A percentile compares a stretch with the other conserved stretches of the same genome.
phyloP scores from a whole-genome alignment of 2,797 vertebrate genomes.

The Poecilia gillii region DNA sequence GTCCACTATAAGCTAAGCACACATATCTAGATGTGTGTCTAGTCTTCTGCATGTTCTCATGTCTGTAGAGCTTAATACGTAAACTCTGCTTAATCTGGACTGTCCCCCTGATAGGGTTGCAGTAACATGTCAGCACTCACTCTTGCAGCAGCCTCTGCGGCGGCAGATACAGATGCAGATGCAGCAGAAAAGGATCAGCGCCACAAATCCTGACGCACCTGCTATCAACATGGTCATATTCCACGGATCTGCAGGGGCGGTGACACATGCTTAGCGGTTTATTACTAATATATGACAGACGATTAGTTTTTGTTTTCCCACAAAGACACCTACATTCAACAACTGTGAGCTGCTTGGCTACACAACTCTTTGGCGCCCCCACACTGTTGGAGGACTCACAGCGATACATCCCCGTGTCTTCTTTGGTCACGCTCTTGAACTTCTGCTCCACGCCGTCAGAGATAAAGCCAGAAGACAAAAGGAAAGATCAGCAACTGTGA shows the following conservation, averaged over 20 bases:
- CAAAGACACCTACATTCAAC: conserved; percentile 70
- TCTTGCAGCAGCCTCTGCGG: conserved; percentile 71
- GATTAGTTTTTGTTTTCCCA: neutral
- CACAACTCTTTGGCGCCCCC: conserved; percentile 82
- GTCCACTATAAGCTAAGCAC: no score
- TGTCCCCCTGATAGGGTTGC: neutral
- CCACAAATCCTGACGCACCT: conserved; percentile 56
- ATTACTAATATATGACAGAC: fast-evolving
- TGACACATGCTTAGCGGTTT: neutral
- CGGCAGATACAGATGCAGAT: conserved; percentile 74
- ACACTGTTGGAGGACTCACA: conserved; percentile 82
- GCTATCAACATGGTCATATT: conserved; percentile 73
- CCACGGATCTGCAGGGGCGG: conserved; percentile 67
- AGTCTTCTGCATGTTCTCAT: neutral
- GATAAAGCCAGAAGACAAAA: neutral
- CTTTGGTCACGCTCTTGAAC: conserved; percentile 74
- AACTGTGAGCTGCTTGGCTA: conserved; percentile 74
- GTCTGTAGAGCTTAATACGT: neutral
- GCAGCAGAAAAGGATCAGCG: conserved; percentile 72
- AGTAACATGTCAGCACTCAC: conserved; percentile 56
- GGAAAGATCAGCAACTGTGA: neutral
- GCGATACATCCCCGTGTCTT: conserved; percentile 78
- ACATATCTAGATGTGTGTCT: no score
- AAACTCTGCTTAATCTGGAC: neutral
- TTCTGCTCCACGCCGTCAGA: conserved; percentile 69